Conservation (phyloP, 2,888 invertebrate species). For the Eupithecia centaureata region DNA sequence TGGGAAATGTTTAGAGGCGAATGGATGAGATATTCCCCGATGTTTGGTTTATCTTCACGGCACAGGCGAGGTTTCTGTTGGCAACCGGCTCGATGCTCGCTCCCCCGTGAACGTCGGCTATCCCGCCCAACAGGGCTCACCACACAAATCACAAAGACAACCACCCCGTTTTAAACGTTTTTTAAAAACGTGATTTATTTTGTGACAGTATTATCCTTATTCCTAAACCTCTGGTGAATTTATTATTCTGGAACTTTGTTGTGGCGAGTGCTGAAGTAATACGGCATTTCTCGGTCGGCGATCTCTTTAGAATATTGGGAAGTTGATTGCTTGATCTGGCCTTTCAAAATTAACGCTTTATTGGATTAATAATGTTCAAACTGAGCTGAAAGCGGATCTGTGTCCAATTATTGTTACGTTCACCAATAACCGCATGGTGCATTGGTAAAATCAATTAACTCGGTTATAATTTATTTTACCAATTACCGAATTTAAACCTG, state of each 20-base stretch:
- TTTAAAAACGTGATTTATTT: conserved; percentile 73
- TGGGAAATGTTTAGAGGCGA: conserved; percentile 9
- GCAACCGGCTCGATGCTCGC: conserved; percentile 34
- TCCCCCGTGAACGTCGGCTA: conserved; percentile 38
- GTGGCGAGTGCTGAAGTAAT: conserved; percentile 67
- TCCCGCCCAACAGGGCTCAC: conserved; percentile 52
- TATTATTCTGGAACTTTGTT: conserved; percentile 73
- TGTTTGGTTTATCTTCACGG: conserved; percentile 59
- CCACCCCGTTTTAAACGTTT: conserved; percentile 69
- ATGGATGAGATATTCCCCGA: conserved; percentile 28
- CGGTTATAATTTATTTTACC: conserved; percentile 19
- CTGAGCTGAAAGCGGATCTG: conserved; percentile 33
- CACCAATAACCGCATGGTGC: conserved; percentile 34
- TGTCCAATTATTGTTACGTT: conserved; percentile 34
- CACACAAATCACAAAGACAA: conserved; percentile 65
- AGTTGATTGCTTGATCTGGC: conserved; percentile 38
- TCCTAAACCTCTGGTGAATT: conserved; percentile 71
- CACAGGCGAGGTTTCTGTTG: conserved; percentile 51
- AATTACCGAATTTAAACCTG: neutral
- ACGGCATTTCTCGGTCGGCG: conserved; percentile 54
- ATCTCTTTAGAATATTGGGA: conserved; percentile 25
- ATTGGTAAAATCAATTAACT: conserved; percentile 36
- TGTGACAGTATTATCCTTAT: conserved; percentile 70
- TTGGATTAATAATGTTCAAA: conserved; percentile 36
- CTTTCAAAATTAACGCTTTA: conserved; percentile 28